Evolutionary conservation across 2,113 vertebrate genomes (phyloP).

Genomic region (Theropithecus gelada): DNA sequence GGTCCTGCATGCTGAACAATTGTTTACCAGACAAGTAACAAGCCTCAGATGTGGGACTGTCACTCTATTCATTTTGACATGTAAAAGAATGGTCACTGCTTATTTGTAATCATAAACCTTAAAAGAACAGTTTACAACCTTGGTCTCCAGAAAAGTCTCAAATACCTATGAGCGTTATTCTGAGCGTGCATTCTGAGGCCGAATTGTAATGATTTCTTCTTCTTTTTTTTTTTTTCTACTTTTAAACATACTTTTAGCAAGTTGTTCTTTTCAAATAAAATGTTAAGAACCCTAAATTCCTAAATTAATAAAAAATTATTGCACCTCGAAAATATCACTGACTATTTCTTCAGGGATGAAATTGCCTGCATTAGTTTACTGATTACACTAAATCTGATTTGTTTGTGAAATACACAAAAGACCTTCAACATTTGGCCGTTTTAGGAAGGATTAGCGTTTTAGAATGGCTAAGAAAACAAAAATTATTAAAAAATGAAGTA

Average conservation of each 20-base stretch:
- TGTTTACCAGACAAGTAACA: rapidly evolving
- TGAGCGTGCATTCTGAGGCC: neutral
- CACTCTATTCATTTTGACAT: neutral
- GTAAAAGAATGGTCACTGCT: rapidly evolving
- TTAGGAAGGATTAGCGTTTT: conserved; percentile 67
- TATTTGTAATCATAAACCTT: neutral
- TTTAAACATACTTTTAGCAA: neutral
- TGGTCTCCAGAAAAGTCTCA: conserved; percentile 21
- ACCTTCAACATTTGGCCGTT: conserved; percentile 56
- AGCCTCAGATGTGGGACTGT: neutral
- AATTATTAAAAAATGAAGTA: neutral
- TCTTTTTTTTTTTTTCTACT: neutral
- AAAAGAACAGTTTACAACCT: neutral
- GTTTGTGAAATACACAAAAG: conserved; percentile 73
- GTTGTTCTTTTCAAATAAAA: neutral
- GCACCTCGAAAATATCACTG: conserved; percentile 21
- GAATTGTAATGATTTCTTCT: neutral
- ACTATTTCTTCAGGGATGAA: conserved; percentile 46
- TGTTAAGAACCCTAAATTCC: conserved; percentile 55
- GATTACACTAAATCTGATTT: conserved; percentile 64
- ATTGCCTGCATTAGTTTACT: conserved; percentile 64
- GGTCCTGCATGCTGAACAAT: neutral
- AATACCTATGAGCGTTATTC: neutral
- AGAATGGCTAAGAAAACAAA: conserved; percentile 63
- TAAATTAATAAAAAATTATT: neutral